Evolutionary conservation across 2,113 vertebrate genomes (phyloP).

Genomic region (Corynorhinus townsendii): DNA sequence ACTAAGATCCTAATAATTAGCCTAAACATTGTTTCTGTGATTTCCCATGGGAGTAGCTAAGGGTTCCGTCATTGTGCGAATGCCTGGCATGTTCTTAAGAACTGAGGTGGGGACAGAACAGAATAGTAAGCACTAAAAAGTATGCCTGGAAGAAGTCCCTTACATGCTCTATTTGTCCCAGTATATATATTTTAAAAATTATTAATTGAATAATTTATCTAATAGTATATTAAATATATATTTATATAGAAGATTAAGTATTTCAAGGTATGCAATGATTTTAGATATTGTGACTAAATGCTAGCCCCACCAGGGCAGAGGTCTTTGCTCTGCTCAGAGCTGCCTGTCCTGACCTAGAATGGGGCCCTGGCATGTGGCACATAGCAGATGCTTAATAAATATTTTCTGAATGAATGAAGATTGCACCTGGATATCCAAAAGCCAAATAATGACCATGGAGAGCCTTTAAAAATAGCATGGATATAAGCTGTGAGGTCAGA

Average conservation of each 20-base stretch:
- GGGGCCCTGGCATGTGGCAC: background rate
- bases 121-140: background rate
- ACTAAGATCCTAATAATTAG: background rate
- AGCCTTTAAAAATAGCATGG: background rate
- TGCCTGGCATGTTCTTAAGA: background rate
- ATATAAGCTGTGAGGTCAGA: background rate
- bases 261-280: background rate
- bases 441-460: background rate
- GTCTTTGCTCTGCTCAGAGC: background rate
- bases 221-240: background rate
- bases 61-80: background rate
- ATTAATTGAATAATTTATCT: background rate
- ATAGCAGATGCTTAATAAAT: background rate
- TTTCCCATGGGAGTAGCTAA: background rate
- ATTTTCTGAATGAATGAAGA: background rate
- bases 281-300: background rate
- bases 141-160: background rate
- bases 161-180: background rate
- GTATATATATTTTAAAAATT: background rate
- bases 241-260: background rate
- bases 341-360: background rate
- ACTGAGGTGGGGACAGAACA: background rate
- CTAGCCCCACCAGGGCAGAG: background rate
- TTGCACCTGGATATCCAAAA: background rate
- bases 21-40: background rate